A percentile compares a stretch with the other conserved stretches of the same genome.
phyloP scores from a whole-genome alignment of 2,113 vertebrate genomes.

The Muntiacus muntjak region DNA sequence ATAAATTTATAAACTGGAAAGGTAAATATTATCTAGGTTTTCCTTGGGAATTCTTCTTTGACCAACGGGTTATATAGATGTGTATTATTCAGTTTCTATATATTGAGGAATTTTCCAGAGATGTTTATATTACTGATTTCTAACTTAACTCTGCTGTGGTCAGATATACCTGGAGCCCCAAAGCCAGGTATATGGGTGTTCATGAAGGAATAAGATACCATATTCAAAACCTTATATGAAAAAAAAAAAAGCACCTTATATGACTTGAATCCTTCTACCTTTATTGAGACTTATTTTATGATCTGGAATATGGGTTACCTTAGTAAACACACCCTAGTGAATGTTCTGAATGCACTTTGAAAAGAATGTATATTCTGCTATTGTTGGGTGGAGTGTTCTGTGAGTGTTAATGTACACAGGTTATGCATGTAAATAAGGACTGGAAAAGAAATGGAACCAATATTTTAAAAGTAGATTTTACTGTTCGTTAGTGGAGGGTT shows the following conservation, averaged over 20 bases:
- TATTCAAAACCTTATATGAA: background rate
- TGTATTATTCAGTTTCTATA: background rate
- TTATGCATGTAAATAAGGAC: background rate
- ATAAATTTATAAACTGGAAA: background rate
- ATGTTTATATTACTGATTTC: background rate
- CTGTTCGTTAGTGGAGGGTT: background rate
- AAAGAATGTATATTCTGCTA: background rate
- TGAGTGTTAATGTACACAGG: background rate
- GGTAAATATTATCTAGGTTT: background rate
- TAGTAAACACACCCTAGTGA: background rate
- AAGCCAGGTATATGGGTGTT: background rate
- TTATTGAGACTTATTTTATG: background rate
- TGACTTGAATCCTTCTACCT: background rate
- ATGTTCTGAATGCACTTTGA: background rate
- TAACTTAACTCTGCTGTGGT: background rate
- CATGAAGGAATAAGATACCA: background rate
- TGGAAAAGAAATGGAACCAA: slow-evolving; percentile 10
- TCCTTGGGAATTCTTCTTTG: background rate
- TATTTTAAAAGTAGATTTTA: slow-evolving; percentile 2
- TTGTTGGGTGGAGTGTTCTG: background rate
- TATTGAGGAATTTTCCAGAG: background rate
- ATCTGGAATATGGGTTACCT: background rate
- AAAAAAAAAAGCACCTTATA: background rate
- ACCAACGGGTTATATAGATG: background rate
- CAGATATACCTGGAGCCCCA: background rate